Conservation (phyloP, 2,888 invertebrate species). For the Watsonalla binaria region DNA sequence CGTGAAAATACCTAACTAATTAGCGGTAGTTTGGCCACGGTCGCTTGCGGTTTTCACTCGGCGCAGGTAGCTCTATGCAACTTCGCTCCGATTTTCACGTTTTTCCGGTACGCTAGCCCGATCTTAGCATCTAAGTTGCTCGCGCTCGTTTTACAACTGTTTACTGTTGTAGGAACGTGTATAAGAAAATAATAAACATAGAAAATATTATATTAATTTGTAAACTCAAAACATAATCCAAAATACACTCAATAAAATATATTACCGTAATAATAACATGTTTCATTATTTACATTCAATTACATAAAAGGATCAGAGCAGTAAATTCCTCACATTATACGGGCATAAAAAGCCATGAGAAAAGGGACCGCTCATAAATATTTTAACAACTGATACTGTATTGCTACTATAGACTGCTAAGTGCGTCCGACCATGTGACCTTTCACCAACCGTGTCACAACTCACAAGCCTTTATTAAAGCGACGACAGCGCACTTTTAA, state of each 20-base stretch:
- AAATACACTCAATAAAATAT: neutral
- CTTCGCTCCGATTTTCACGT: constrained; percentile 19
- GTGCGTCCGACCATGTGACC: constrained; percentile 10
- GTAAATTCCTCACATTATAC: constrained; percentile 62
- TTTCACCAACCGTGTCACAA: neutral
- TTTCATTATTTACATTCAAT: constrained; percentile 50
- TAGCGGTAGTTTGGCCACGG: constrained; percentile 42
- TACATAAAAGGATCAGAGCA: constrained; percentile 52
- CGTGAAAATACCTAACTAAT: constrained; percentile 61
- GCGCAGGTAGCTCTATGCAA: constrained; percentile 26
- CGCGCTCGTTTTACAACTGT: neutral
- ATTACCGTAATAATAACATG: constrained; percentile 23
- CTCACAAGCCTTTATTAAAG: neutral
- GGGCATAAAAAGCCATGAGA: constrained; percentile 49
- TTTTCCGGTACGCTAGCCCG: constrained; percentile 20
- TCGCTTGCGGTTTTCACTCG: constrained; percentile 18
- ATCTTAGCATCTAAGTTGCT: constrained; percentile 1
- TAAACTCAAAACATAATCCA: too few relatives aligned
- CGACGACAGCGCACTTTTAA: too few relatives aligned
- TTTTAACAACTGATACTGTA: constrained; percentile 43
- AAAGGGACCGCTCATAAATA: constrained; percentile 62
- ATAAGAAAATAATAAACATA: too few relatives aligned
- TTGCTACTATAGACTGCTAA: constrained; percentile 17
- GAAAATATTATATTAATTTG: too few relatives aligned
- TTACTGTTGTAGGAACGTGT: too few relatives aligned